Base-by-base conservation (phyloP, 2,888 invertebrate genomes). In the Leistus spinibarbis region DNA sequence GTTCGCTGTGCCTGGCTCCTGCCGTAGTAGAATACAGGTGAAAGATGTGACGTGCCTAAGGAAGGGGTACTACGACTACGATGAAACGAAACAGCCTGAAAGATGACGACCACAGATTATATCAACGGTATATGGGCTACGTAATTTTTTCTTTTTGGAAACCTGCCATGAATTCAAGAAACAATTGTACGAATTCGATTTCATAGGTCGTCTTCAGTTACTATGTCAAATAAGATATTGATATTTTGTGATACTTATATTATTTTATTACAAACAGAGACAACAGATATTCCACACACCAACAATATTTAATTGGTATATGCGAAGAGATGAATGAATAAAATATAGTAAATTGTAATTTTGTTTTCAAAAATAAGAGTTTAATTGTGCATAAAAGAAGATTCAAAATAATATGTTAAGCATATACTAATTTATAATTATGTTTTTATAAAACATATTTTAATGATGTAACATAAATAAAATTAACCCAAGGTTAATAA, bases 401-500 rank as follows among this genome's bases (percentile, higher is more conserved):
- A 40, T 40, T 40, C 5, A 10, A 40, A 13, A 40, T 40, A 40
- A 5, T 40, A 40, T 4, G 7, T 40, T 40, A 13, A 40, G 7
- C 7, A 5, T 40, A 40, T 4, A 10, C 13, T 40, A 27, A 10
- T 40, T 40, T 5, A 40, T 40, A 40, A 40, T 40, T 40, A 40
- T 13, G 7, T 40, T 40, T n/a, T 40, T 40, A 3, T 40, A 40
- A 13, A 40, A 40, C 40, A 40, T 40, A 40, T 40, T 40, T 40
- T 13, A 4, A 40, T 40, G 40, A 40, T 13, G 40, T 40, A 40
- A 40, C 13, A 40, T 72, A 65, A 56, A 72, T 57, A 72, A 24
- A 66, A 72, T 72, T 72, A 72, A 24, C 57, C n/a, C 72, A 72
- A 72, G 72, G 72, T 66, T 72, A 72, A 17, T 54, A 65, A 17